Evolutionary conservation across 2,888 invertebrate genomes (phyloP).

Genomic region (Drosophila subsilvestris): DNA sequence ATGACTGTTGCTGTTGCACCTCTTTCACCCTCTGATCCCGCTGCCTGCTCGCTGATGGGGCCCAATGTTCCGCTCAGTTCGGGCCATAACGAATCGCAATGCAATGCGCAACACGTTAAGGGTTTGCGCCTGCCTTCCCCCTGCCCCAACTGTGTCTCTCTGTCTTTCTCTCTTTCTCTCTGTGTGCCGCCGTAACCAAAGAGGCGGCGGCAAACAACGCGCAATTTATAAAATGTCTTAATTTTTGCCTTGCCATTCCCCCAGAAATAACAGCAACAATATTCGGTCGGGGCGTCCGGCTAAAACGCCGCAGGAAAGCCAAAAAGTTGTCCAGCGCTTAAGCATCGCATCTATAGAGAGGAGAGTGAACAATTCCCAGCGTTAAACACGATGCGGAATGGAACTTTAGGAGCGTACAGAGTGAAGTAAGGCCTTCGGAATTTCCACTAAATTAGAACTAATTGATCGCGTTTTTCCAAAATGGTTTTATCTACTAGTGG

Average conservation of each 20-base stretch:
- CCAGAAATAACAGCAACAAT: constrained; percentile 27
- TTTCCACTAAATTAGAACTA: no score
- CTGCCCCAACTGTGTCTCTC: neutral
- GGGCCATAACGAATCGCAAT: constrained; percentile 72
- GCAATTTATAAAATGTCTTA: constrained; percentile 54
- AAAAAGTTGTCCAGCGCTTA: constrained; percentile 31
- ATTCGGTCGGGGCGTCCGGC: constrained; percentile 34
- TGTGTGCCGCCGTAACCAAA: constrained; percentile 7
- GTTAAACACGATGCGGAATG: no score
- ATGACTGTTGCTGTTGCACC: constrained; percentile 33
- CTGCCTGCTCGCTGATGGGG: constrained; percentile 60
- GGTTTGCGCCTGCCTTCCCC: constrained; percentile 53
- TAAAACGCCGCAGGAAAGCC: constrained; percentile 51
- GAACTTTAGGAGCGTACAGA: no score
- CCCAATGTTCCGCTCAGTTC: constrained; percentile 77
- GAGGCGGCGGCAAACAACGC: constrained; percentile 41
- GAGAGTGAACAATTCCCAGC: constrained; percentile 1
- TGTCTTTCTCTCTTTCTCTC: neutral
- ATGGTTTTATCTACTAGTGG: no score
- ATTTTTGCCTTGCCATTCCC: constrained; percentile 49
- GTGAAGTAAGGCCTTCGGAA: no score
- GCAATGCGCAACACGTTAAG: constrained; percentile 76
- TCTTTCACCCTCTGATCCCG: constrained; percentile 42
- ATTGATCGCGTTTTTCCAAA: no score
- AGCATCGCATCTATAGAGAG: constrained; percentile 38